Evolutionary conservation across 1,140 invertebrate species (phyloP), one percentile per base, ranked within the genome.

Genomic region (Bicyclus anynana): DNA sequence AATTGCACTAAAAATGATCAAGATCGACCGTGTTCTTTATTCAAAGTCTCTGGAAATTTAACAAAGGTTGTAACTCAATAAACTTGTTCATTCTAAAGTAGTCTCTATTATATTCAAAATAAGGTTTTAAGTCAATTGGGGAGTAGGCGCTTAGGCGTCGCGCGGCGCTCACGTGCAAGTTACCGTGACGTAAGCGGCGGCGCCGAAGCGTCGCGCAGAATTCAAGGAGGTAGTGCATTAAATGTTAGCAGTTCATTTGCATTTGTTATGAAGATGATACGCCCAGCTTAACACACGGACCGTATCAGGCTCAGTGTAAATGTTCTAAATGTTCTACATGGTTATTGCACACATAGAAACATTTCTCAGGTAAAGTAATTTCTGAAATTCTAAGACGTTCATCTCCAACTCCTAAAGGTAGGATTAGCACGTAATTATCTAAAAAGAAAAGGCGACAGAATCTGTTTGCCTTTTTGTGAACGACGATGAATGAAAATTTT

Each of bases 381-480:
- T 35, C 9, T 12, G 21, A 33, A 35, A 20, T 50, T 35, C 1
- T 37, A 14, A 21, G 18, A 27, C 18, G 14, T 17, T n/a, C 40
- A 10, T 14, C 44, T 18, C 29, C 16, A 52, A 35, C 21, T 29
- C 47, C 21, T 16, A 44, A 7, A 29, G 48, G 40, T n/a, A 29
- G 48, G 40, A 58, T 52, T 57, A 51, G 20, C 21, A 21, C 26
- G 27, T 51, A 17, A 49, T 48, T 50, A 61, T 51, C 23, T 23
- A 4, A 50, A 61, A 61, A 48, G 47, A 7, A 23, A 23, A 23
- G 3, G 2, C 23, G 7, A 23, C 40, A 33, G 52, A 55, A 44
- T 61, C 51, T 61, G 23, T 2, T 23, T 2, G 23, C 23, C 7
- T 23, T 23, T 23, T 23, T 7, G 23, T 23, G 23, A 23, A 23